phyloP scores from a whole-genome alignment of 2,113 vertebrate species.

The Odontesthes bonariensis region DNA sequence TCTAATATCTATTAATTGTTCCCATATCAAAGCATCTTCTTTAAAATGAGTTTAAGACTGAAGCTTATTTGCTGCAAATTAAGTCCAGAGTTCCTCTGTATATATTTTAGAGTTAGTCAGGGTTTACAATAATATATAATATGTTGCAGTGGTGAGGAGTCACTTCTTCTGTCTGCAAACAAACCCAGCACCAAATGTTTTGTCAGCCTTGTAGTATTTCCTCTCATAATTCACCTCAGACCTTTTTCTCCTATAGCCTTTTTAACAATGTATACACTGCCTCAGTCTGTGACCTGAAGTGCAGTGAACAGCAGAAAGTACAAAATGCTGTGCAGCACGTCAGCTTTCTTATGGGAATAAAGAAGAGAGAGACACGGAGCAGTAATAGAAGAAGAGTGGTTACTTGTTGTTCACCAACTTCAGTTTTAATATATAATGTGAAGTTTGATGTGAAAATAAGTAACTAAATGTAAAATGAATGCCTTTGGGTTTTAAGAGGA shows the following conservation, averaged over 20 bases:
- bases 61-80: no score
- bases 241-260: conserved; percentile 24
- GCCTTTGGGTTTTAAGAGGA: no score
- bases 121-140: conserved; percentile 34
- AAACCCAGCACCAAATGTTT: conserved; percentile 19
- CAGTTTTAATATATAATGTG: conserved; percentile 17
- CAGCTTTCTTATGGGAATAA: conserved; percentile 46
- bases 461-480: not conserved
- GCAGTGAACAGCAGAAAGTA: conserved; percentile 29
- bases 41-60: not conserved
- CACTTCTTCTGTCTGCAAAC: conserved; percentile 10
- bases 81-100: conserved; percentile 9
- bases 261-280: conserved; percentile 5
- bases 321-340: conserved; percentile 38
- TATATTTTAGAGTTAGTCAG: conserved; percentile 28
- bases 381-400: no score
- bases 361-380: not conserved
- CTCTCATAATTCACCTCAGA: conserved; percentile 15
- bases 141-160: conserved; percentile 30
- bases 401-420: not conserved
- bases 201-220: conserved; percentile 6
- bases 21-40: conserved; percentile 15
- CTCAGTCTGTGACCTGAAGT: conserved; percentile 24
- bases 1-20: not conserved
- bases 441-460: not conserved